Percentiles rank a stretch among this genome's conserved stretches.
phyloP scores from a whole-genome alignment of 2,797 vertebrate genomes.

The Chaetophractus vellerosus region DNA sequence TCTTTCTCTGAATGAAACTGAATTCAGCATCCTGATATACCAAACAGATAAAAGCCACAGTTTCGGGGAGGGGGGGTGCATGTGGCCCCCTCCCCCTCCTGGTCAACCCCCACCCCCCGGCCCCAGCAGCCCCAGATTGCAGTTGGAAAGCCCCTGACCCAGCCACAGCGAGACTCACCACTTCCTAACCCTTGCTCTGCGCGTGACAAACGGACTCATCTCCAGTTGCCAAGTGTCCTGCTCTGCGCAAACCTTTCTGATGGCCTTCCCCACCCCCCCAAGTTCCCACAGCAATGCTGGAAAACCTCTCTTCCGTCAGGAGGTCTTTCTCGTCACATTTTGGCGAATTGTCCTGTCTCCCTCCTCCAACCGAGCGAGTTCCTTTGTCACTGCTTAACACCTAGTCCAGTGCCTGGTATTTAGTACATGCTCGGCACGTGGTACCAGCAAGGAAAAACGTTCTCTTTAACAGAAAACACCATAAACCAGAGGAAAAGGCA shows the following conservation, averaged over 20 bases:
- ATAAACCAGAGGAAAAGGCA: neutral
- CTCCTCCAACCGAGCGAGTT: neutral
- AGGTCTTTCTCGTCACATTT: neutral
- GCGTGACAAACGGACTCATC: neutral
- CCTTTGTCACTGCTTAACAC: neutral
- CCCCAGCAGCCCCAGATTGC: no score
- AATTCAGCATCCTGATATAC: neutral
- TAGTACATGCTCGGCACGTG: neutral
- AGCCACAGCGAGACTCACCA: neutral
- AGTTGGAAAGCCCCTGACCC: no score
- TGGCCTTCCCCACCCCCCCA: rapidly evolving
- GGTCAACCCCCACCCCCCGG: neutral
- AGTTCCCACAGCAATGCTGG: neutral
- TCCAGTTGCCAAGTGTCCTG: neutral
- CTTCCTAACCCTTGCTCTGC: neutral
- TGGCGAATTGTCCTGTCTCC: neutral
- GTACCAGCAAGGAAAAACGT: neutral
- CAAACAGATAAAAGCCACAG: neutral
- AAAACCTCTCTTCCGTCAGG: no score
- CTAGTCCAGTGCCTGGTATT: neutral
- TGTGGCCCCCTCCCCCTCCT: neutral
- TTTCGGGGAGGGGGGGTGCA: no score
- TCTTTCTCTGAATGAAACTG: neutral
- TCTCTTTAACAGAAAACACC: neutral
- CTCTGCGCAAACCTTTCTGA: neutral